Evolutionary conservation across 2,797 vertebrate species (phyloP).

Genomic region (Ibycter americanus): DNA sequence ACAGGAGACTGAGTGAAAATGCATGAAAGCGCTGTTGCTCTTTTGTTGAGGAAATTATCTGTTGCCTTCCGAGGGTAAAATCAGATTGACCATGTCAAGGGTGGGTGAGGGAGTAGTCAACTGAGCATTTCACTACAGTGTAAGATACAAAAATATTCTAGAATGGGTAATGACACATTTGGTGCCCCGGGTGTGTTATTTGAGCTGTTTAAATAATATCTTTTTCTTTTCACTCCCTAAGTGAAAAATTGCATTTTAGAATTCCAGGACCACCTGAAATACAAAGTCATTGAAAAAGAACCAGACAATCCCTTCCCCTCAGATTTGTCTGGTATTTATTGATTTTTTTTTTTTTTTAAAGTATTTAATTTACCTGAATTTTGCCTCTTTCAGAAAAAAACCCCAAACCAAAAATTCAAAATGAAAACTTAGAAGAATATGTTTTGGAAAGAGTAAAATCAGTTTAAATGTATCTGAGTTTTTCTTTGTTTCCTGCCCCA

Average conservation of each 20-base stretch:
- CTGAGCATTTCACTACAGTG: not conserved
- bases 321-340: not conserved
- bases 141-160: not conserved
- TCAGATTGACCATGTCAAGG: not conserved
- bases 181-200: not conserved
- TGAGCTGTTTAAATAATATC: not conserved
- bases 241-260: not conserved
- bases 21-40: not conserved
- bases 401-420: not conserved
- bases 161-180: not conserved
- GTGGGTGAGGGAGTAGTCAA: not conserved
- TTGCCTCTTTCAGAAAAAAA: not conserved
- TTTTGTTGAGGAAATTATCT: not conserved
- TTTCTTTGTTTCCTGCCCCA: not conserved
- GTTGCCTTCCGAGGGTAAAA: not conserved
- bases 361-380: not conserved
- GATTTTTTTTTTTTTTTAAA: not conserved
- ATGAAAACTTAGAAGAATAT: not conserved
- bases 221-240: not conserved
- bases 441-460: not conserved
- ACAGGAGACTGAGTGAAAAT: not conserved
- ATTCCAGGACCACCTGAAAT: not conserved
- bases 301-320: not conserved
- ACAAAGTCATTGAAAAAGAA: not conserved
- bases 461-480: not conserved